Percentiles rank a stretch among this genome's conserved stretches.
These are phyloP conservation scores for Acrocephalus scirpaceus DNA, from an alignment of 2,797 vertebrate species.

Conservation along the genomic window DNA sequence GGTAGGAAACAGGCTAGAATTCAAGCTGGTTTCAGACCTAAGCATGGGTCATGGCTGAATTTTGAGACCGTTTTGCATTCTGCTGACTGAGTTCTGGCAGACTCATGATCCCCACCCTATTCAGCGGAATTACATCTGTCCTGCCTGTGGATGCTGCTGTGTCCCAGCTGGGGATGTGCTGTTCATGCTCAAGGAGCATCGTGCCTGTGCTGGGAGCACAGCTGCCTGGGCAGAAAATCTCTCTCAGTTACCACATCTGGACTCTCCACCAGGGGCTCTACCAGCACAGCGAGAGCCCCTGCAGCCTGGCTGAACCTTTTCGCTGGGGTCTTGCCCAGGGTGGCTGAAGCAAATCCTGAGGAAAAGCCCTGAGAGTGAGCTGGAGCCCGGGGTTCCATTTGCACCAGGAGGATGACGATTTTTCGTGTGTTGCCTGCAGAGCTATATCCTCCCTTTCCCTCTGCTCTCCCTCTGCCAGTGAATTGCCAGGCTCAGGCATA, in stretches of 20 bases:
- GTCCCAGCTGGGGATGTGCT: background rate
- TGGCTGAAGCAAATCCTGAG: background rate
- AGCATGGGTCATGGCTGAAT: background rate
- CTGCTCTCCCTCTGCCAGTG: background rate
- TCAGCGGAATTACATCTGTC: background rate
- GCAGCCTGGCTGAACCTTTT: background rate
- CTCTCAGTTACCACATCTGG: background rate
- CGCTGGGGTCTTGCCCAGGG: accelerated
- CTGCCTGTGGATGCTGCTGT: background rate
- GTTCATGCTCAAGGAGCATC: background rate
- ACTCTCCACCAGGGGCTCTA: background rate
- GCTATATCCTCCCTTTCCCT: background rate
- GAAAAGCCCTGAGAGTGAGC: background rate
- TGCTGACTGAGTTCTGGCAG: background rate
- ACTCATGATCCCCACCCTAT: accelerated
- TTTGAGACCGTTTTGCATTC: background rate
- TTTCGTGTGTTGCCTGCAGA: background rate
- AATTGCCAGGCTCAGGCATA: background rate
- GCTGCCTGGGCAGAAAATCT: background rate
- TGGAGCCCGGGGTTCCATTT: background rate
- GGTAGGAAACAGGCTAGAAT: background rate
- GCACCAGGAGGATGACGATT: background rate
- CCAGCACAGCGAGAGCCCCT: background rate
- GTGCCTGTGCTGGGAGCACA: background rate
- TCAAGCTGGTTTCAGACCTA: background rate